Evolutionary conservation across 2,797 vertebrate genomes (phyloP).

Genomic region (Craterocephalus amniculus): DNA sequence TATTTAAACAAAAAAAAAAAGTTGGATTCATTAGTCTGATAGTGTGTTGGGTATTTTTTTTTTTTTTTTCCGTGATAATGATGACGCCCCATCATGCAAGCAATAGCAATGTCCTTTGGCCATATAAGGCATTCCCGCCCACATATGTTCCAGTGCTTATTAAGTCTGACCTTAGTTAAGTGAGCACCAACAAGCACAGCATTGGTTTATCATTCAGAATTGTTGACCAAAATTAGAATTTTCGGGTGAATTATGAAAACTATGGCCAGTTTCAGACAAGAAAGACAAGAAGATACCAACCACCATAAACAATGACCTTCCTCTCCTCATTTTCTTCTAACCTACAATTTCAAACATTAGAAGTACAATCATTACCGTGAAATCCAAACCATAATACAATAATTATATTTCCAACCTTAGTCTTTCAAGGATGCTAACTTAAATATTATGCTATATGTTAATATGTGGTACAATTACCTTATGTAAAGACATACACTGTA

Average conservation of each 20-base stretch:
- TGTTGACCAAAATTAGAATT: constrained; percentile 9
- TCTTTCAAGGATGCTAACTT: not conserved
- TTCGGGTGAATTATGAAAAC: constrained; percentile 9
- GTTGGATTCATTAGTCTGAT: constrained; percentile 39
- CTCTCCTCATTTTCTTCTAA: no score
- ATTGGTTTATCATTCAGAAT: constrained; percentile 2
- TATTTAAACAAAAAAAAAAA: constrained; percentile 9
- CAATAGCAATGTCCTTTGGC: constrained; percentile 36
- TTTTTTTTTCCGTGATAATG: constrained; percentile 19
- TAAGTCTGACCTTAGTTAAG: constrained; percentile 39
- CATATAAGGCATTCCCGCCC: constrained; percentile 30
- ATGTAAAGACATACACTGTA: constrained; percentile 2
- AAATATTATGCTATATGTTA: not conserved
- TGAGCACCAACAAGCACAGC: constrained; percentile 10
- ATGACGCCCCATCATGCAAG: constrained; percentile 42
- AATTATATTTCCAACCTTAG: not conserved
- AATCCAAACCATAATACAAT: not conserved
- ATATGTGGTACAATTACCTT: not conserved
- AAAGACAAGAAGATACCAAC: not conserved
- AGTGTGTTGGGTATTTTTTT: constrained; percentile 20
- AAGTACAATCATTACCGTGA: not conserved
- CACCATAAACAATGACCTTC: not conserved
- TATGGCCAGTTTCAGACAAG: not conserved
- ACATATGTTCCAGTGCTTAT: constrained; percentile 11
- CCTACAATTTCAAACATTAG: no score